phyloP scores from a whole-genome alignment of 2,888 invertebrate species.

The Carabus problematicus region DNA sequence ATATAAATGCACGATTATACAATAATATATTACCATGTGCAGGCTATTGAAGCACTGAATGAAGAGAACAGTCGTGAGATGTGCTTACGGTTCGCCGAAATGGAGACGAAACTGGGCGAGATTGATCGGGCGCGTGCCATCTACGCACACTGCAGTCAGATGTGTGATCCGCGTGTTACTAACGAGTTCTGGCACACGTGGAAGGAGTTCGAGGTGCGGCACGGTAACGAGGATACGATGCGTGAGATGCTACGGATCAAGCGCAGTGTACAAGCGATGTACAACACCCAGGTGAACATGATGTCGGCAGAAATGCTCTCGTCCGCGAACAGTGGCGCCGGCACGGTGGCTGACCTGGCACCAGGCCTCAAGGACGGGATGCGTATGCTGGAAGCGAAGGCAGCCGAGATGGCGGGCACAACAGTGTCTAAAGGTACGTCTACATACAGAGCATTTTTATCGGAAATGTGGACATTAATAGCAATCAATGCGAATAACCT shows the following conservation, averaged over 20 bases:
- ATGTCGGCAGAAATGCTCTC: slow-evolving; percentile 99
- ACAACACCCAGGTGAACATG: slow-evolving; percentile 98
- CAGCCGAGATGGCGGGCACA: slow-evolving; percentile 70
- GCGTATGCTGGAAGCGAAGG: slow-evolving; percentile 86
- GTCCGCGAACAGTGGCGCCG: slow-evolving; percentile 71
- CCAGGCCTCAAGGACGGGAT: slow-evolving; percentile 85
- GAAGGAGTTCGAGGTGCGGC: slow-evolving; percentile 99
- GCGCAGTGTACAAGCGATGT: slow-evolving; percentile 96
- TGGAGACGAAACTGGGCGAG: slow-evolving; percentile 98
- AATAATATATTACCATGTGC: slow-evolving; percentile 65
- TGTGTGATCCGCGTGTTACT: slow-evolving; percentile 97
- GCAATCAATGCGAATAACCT: no score
- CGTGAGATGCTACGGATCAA: slow-evolving; percentile 98
- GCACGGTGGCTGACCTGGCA: slow-evolving; percentile 75
- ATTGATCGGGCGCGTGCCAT: slow-evolving; percentile 96
- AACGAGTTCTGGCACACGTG: slow-evolving; percentile 97
- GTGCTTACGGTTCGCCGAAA: slow-evolving; percentile 92
- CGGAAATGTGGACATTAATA: no score
- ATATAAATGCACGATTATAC: background rate
- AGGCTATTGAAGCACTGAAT: slow-evolving; percentile 90
- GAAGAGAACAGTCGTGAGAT: slow-evolving; percentile 93
- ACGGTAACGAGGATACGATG: slow-evolving; percentile 99
- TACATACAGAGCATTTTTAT: no score
- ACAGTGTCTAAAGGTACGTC: slow-evolving; percentile 49
- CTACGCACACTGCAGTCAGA: slow-evolving; percentile 98